Conservation (phyloP, 2,797 vertebrate genomes). For the Manis pentadactyla region DNA sequence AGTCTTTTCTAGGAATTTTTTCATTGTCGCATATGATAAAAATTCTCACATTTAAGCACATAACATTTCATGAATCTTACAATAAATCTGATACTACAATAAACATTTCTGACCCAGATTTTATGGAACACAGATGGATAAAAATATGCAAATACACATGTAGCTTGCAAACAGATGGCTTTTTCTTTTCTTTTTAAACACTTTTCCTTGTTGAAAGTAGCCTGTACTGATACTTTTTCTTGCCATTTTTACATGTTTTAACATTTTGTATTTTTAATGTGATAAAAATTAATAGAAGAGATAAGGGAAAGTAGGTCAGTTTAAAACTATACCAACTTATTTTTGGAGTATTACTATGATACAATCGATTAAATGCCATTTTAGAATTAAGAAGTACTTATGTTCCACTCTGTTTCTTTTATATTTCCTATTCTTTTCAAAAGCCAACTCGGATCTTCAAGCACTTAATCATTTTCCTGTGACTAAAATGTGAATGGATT, state of each 20-base stretch:
- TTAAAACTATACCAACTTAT: background rate
- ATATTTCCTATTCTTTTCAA: background rate
- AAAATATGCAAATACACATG: background rate
- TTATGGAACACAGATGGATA: background rate
- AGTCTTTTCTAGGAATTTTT: background rate
- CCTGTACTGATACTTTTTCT: background rate
- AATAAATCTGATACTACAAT: background rate
- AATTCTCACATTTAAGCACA: background rate
- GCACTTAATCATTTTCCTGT: background rate
- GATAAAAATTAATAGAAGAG: background rate
- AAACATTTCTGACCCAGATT: background rate
- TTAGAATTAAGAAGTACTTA: background rate
- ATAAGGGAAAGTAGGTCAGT: background rate
- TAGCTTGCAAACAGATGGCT: background rate
- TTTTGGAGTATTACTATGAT: background rate
- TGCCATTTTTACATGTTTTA: background rate
- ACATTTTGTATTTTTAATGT: background rate
- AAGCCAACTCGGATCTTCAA: background rate
- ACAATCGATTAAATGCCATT: background rate
- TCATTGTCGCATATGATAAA: background rate
- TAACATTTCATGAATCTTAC: background rate
- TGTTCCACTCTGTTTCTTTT: background rate
- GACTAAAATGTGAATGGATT: background rate
- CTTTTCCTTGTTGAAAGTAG: background rate
- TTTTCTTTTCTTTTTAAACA: background rate